Percentiles rank a stretch among this genome's conserved stretches.
phyloP scores from a whole-genome alignment of 2,888 invertebrate genomes.

The Chelonus formosanus region DNA sequence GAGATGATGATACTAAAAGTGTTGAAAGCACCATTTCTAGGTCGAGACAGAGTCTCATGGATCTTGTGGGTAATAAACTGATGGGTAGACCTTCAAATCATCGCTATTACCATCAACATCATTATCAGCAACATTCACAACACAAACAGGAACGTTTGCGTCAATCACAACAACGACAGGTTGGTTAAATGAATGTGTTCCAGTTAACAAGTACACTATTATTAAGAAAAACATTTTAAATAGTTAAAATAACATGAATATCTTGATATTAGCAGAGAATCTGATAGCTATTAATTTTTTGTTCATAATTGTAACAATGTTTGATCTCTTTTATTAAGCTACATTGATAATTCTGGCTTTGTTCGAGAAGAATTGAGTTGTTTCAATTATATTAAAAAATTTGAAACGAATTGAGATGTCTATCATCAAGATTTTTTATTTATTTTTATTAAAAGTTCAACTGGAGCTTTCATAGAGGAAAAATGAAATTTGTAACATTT shows the following conservation, averaged over 20 bases:
- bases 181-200: neutral
- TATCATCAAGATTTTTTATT: neutral
- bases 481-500: neutral
- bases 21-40: slow-evolving; percentile 57
- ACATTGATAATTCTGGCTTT: too few species aligned
- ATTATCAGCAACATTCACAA: slow-evolving; percentile 55
- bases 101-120: slow-evolving; percentile 60
- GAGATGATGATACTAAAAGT: slow-evolving; percentile 59
- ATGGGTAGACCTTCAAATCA: slow-evolving; percentile 60
- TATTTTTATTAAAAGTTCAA: slow-evolving; percentile 1
- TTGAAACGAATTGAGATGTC: neutral
- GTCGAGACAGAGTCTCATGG: slow-evolving; percentile 61
- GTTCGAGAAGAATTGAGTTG: too few species aligned
- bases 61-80: slow-evolving; percentile 61
- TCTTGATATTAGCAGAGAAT: too few species aligned
- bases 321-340: too few species aligned
- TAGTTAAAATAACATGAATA: neutral
- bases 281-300: neutral
- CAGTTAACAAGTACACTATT: neutral
- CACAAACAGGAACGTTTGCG: slow-evolving; percentile 32
- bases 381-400: too few species aligned
- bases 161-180: slow-evolving; percentile 29
- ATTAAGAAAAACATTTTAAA: neutral
- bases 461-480: neutral
- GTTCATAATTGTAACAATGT: neutral